Base-by-base conservation (phyloP, 2,888 invertebrate species). In the Tenthredo notha region DNA sequence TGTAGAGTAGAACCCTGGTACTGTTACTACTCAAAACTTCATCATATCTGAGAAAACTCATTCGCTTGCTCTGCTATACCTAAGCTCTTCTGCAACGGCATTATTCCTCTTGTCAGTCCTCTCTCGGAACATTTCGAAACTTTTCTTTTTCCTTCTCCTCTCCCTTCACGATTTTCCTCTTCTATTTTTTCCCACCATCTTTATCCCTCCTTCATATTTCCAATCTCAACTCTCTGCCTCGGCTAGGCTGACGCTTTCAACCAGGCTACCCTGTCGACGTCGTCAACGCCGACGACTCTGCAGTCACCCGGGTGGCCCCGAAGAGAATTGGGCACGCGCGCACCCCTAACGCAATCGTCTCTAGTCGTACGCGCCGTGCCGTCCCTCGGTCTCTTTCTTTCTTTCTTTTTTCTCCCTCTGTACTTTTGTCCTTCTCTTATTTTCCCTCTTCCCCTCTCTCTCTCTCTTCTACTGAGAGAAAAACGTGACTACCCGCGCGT, bases 401-500 rank as follows among this genome's bases (percentile, higher is more conserved):
- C 43, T 10, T 74, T 65, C 75, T 18, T 47, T 84, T 85, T 85
- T 86, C 80, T 82, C 29, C 33, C 21, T n/a, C 70, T 15, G 18
- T 70, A 15, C 50, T 85, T 40, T 33, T 50, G 25, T 58, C 74
- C 37, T 40, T 74, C 10, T 74, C 50, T 54, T 37, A 86, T 84
- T 77, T 33, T 54, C 54, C 70, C 67, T 61, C 37, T 74, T 50
- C 61, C 21, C 58, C 29, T 61, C 61, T 61, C 40, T 12, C 33
- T 15, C 33, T 58, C 58, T 61, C 21, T 61, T 80, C 29, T 40
- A 21, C 58, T 21, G 83, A 83, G 70, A 86, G 82, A 86, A 88
- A 87, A 88, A 89, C 89, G 88, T 89, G 88, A 88, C 88, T 88
- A 84, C 84, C 72, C 72, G 40, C 72, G 33, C 54, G 82, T 54